Base-by-base conservation (phyloP, 1,140 invertebrate genomes). In the Bombus pyrosoma region DNA sequence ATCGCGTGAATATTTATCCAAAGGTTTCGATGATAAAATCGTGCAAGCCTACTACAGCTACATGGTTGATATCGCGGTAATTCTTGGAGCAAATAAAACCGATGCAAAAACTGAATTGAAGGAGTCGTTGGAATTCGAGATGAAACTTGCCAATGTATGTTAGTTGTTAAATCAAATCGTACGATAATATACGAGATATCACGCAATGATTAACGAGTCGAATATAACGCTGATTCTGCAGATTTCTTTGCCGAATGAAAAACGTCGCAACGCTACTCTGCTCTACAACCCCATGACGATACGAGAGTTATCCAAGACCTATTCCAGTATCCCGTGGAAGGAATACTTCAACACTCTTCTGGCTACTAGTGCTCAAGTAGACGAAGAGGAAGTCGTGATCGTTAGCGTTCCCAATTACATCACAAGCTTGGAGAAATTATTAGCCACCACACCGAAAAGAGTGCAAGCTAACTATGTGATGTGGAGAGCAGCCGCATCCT, bases 261-360 rank as follows among this genome's bases (percentile, higher is more conserved):
- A 99, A 94, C 96, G 98, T 73, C 96, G 98, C 83, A 99, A 99
- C 94, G 98, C 98, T 4, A 98, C 98, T 6, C 97, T 97, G 84
- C 95, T 99, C 6, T 99, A 99, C 95, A 99, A 99, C 92, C 97
- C 98, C 25, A 98, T 98, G 96, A 98, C 97, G 0, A 95, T 99
- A 6, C 93, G 93, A 9, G 96, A 99, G 83, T 92, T 99, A 15
- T 96, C 97, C 88, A 90, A 95, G 39, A 97, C 97, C 75, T 98
- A 97, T 92, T 97, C 97, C 6, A 96, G 96, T 91, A 96, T 98
- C 37, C 96, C 97, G 13, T 98, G 98, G 98, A 92, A 96, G 82
- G 96, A 97, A 71, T 99, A 98, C 92, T 97, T 99, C 90, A 98
- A 98, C 93, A 97, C 95, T 0, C 93, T 99, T 15, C 94, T 99